Percentiles rank a stretch among this genome's conserved stretches.
phyloP scores from a whole-genome alignment of 2,797 vertebrate genomes.

The Calcarius lapponicus region DNA sequence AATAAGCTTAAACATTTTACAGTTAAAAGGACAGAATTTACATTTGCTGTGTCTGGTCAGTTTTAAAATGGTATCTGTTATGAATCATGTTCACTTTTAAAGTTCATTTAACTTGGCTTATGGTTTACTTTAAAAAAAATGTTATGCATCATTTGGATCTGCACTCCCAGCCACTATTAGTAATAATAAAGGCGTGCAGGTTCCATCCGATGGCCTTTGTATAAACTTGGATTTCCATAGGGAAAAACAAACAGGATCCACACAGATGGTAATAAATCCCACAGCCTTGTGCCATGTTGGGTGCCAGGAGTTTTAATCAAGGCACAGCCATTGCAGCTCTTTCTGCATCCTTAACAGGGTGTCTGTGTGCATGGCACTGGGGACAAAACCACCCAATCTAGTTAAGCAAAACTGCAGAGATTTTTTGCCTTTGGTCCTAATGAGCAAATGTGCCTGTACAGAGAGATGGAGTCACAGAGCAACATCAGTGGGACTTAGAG shows the following conservation, averaged over 20 bases:
- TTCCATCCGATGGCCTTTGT: slow-evolving; percentile 43
- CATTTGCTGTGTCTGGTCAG: slow-evolving; percentile 72
- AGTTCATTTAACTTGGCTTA: slow-evolving; percentile 73
- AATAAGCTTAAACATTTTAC: slow-evolving; percentile 73
- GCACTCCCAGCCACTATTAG: slow-evolving; percentile 50
- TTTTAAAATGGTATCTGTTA: slow-evolving; percentile 71
- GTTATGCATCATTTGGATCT: slow-evolving; percentile 64
- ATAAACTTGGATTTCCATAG: slow-evolving; percentile 67
- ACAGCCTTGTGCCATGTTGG: not conserved
- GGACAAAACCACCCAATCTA: not conserved
- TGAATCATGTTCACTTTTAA: slow-evolving; percentile 75
- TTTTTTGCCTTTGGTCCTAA: not conserved
- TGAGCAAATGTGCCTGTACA: not conserved
- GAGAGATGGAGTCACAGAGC: not conserved
- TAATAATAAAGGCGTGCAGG: slow-evolving; percentile 50
- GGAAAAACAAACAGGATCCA: slow-evolving; percentile 60
- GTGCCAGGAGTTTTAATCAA: not conserved
- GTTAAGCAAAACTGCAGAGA: not conserved
- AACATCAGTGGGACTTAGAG: not conserved
- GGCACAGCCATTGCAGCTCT: not conserved
- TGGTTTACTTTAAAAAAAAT: slow-evolving; percentile 59
- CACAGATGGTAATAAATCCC: not conserved
- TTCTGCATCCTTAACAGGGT: not conserved
- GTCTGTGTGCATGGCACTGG: not conserved
- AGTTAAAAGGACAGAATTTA: slow-evolving; percentile 73